Base-by-base conservation (phyloP, 2,888 invertebrate genomes). In the Hydrotaea cyrtoneurina region DNA sequence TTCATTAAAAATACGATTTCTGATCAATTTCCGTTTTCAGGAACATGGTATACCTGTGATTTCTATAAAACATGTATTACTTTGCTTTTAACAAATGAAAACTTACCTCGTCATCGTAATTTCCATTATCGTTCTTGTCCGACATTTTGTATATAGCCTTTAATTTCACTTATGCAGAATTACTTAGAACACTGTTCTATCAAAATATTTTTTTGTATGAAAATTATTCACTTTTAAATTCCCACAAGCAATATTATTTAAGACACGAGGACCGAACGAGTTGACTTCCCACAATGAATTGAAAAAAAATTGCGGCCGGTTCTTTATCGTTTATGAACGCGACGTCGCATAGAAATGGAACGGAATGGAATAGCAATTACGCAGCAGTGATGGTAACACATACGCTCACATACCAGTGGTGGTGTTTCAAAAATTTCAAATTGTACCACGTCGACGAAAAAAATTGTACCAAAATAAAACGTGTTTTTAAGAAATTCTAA, bases 31-130 rank as follows among this genome's bases (percentile, higher is more conserved):
- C n/a, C n/a, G n/a, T n/a, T n/a, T n/a, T n/a, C n/a, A n/a, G n/a
- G n/a, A n/a, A n/a, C n/a, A n/a, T n/a, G n/a, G n/a, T n/a, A n/a
- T n/a, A 31, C 31, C 31, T 7, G 7, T 4, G 31, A 31, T 31
- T 31, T 7, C 7, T 4, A 31, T 7, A 31, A 31, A 31, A 31
- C 2, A 31, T 31, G 31, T 31, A 4, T 31, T 31, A 31, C 31
- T 4, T 31, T 31, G 7, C 7, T 31, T 31, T 31, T 31, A 2
- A 7, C 31, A 31, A 31, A 31, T 2, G n/a, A 59, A 64, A 57
- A 46, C 87, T 88, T 73, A 90, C 90, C 87, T 90, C 90, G 23
- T 90, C 90, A 69, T 88, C 87, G 86, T 89, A 90, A 80, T 90
- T 89, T 4, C 89, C 89, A 82, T 90, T 87, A 53, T 86, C 87